Conservation (phyloP, 2,888 invertebrate species). For the Xanthia togata region DNA sequence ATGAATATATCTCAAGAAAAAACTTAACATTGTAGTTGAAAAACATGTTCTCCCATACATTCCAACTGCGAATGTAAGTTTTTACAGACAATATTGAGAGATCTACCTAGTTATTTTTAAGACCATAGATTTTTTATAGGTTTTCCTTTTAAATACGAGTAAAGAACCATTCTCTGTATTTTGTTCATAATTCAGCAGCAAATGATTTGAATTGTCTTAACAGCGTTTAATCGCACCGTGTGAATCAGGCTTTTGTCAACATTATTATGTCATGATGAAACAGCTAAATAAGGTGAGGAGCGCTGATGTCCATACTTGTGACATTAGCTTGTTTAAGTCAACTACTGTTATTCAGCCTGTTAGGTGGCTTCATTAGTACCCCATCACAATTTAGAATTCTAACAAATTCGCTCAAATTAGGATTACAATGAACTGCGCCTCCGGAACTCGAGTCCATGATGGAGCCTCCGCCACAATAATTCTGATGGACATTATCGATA, state of each 20-base stretch:
- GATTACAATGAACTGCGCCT: not conserved
- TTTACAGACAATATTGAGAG: too few relatives aligned
- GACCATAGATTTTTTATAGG: too few relatives aligned
- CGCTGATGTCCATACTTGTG: not conserved
- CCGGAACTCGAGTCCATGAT: constrained; percentile 8
- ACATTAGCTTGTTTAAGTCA: not conserved
- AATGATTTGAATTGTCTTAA: too few relatives aligned
- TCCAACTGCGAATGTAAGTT: too few relatives aligned
- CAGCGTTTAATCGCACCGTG: not conserved
- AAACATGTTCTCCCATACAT: too few relatives aligned
- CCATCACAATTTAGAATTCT: constrained; percentile 1
- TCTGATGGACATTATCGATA: constrained; percentile 65
- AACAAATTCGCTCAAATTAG: not conserved
- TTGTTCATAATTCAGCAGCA: too few relatives aligned
- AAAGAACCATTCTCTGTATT: too few relatives aligned
- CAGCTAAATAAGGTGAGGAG: not conserved
- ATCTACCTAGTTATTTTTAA: too few relatives aligned
- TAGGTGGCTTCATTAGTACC: not conserved
- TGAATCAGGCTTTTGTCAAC: not conserved
- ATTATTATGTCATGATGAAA: not conserved
- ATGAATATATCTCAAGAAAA: too few relatives aligned
- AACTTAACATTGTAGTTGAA: too few relatives aligned
- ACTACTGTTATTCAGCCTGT: too few relatives aligned
- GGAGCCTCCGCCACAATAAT: constrained; percentile 40
- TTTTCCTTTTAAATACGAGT: too few relatives aligned